phyloP scores from a whole-genome alignment of 2,113 vertebrate genomes.

The Sciurus niger region DNA sequence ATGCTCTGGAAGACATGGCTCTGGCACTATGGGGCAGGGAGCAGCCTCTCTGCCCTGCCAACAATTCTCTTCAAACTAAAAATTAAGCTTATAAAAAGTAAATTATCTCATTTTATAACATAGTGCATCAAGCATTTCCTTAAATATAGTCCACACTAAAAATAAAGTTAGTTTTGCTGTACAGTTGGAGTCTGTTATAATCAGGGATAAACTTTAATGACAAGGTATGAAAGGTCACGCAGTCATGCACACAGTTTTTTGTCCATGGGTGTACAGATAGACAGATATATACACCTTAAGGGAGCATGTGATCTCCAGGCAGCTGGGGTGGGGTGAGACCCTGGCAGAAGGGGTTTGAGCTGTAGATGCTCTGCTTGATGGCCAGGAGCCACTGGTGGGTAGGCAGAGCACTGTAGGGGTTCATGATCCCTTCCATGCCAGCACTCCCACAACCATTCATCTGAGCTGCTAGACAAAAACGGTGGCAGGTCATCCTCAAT shows the following conservation, averaged over 20 bases:
- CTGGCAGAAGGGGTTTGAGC: conserved; percentile 95
- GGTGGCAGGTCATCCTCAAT: rapidly evolving
- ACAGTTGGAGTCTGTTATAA: conserved; percentile 88
- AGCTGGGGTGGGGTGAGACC: conserved; percentile 94
- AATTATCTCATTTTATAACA: conserved; percentile 91
- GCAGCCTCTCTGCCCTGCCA: conserved; percentile 75
- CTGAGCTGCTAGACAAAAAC: conserved; percentile 87
- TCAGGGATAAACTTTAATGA: conserved; percentile 88
- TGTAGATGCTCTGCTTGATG: conserved; percentile 93
- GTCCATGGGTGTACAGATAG: conserved; percentile 45
- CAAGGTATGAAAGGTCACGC: conserved; percentile 78
- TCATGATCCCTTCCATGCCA: conserved; percentile 92
- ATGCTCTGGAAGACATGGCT: neutral
- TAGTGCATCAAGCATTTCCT: conserved; percentile 91
- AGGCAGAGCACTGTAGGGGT: conserved; percentile 91
- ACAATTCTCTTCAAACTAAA: conserved; percentile 84
- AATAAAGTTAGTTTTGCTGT: conserved; percentile 91
- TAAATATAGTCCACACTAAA: conserved; percentile 92
- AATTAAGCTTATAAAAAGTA: conserved; percentile 90
- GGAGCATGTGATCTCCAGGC: conserved; percentile 99
- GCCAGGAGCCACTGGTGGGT: conserved; percentile 91
- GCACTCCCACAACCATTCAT: conserved; percentile 86
- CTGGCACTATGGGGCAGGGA: conserved; percentile 70
- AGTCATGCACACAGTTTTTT: conserved; percentile 65
- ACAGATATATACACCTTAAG: conserved; percentile 86